Base-by-base conservation (phyloP, 2,797 vertebrate genomes). In the Peromyscus attwateri region DNA sequence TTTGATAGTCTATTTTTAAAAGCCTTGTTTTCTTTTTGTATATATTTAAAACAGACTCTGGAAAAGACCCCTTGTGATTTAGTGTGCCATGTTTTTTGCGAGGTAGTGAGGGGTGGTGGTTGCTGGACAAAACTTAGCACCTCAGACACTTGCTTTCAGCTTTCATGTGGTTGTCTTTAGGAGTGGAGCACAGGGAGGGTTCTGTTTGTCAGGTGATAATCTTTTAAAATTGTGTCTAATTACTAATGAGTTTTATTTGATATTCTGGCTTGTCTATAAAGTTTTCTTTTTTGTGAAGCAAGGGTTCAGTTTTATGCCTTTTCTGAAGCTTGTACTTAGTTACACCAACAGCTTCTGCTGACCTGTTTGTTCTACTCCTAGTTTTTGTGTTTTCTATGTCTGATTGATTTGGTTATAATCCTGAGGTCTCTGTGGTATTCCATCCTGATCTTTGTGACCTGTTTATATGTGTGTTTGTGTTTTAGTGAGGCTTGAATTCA, bases 1-100 rank as follows among this genome's bases (percentile, higher is more conserved):
- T 97, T 96, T 93, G 60, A 89, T 94, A 97, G 89, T 88, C 25
- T 40, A 85, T 94, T 68, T 87, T 83, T 89, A 43, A 60, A 75
- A 60, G 52, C 6, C 12, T 19, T 75, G 46, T 60, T 75, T 34
- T 73, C 23, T 92, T 87, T 87, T 94, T 96, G 29, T 29, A 87
- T 88, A 71, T 89, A 80, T 66, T 57, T 68, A 95, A 77, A 96
- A 68, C 31, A 88, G 52, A 91, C 43, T 96, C 12, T 87, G 71
- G 68, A 89, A 66, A 93, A 75, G 52, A 37, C 62, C 27, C 64
- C 29, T 68, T 46, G 6, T 49, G 40, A 49, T 64, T 84, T 43
- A 83, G 43, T 85, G 64, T 70, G 64, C 62, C 31, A 7, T 85
- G 83, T 66, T 13, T 84, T 55, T 5, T 5, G 27, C 1, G 43